A percentile compares a stretch with the other conserved stretches of the same genome.
These are phyloP conservation scores for Eupsilia transversa DNA, from an alignment of 2,888 invertebrate species.

Conservation along the genomic window DNA sequence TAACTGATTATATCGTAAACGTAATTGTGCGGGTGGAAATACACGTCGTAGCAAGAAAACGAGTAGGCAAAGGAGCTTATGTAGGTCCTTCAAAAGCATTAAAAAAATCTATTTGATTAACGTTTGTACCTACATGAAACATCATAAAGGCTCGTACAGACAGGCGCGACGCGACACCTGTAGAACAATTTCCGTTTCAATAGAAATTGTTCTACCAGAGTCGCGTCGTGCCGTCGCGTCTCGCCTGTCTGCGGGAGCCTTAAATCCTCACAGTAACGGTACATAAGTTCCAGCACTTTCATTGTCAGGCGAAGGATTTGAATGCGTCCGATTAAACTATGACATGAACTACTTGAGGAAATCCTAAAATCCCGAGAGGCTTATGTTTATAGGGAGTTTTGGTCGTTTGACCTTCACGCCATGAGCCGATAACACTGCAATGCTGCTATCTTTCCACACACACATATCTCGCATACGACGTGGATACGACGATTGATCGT, in stretches of 20 bases:
- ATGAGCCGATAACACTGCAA: slow-evolving; percentile 83
- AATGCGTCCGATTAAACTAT: slow-evolving; percentile 65
- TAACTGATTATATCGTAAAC: background rate
- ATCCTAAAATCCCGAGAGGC: slow-evolving; percentile 77
- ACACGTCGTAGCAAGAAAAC: background rate
- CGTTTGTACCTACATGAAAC: slow-evolving; percentile 10
- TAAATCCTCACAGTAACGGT: slow-evolving; percentile 8
- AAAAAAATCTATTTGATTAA: background rate
- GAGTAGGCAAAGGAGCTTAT: background rate
- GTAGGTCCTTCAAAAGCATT: background rate
- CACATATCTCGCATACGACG: slow-evolving; percentile 77
- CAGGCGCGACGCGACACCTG: too few relatives aligned
- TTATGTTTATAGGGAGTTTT: slow-evolving; percentile 75
- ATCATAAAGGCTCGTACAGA: too few relatives aligned
- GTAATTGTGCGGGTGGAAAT: background rate
- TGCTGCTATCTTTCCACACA: slow-evolving; percentile 77
- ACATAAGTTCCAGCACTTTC: slow-evolving; percentile 46
- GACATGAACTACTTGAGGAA: slow-evolving; percentile 72
- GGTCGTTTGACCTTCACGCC: slow-evolving; percentile 80
- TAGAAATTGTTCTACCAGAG: too few relatives aligned
- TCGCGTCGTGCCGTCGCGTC: too few relatives aligned
- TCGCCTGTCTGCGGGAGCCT: too few relatives aligned
- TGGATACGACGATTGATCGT: slow-evolving; percentile 85
- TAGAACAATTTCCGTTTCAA: too few relatives aligned
- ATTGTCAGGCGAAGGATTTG: slow-evolving; percentile 64